Percentiles rank a stretch among this genome's conserved stretches.
Evolutionary conservation across 1,140 invertebrate genomes (phyloP).

Genomic region (Fopius arisanus): DNA sequence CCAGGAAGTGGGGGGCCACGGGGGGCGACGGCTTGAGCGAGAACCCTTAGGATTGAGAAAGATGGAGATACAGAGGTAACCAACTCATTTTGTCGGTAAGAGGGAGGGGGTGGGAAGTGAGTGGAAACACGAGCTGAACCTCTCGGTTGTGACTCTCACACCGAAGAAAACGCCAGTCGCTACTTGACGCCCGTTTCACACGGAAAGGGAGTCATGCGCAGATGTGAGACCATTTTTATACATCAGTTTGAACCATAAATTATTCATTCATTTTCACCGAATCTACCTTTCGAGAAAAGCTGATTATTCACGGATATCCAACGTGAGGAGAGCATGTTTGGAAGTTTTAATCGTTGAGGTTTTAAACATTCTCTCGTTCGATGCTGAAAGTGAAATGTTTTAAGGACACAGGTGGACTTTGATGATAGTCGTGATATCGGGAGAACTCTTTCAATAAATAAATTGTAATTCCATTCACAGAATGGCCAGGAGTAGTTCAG

Average conservation of each 20-base stretch:
- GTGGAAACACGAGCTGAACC: slow-evolving; percentile 14
- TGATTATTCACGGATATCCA: too few relatives aligned
- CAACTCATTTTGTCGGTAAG: slow-evolving; percentile 13
- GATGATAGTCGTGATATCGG: neutral
- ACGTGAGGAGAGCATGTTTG: neutral
- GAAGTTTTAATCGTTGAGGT: neutral
- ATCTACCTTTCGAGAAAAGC: neutral
- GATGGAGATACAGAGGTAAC: slow-evolving; percentile 36
- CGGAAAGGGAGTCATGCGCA: slow-evolving; percentile 46
- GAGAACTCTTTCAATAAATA: neutral
- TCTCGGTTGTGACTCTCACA: slow-evolving; percentile 16
- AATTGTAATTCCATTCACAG: neutral
- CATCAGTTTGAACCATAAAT: neutral
- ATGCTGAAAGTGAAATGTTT: neutral
- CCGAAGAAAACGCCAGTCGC: slow-evolving; percentile 59
- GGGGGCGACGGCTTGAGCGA: slow-evolving; percentile 51
- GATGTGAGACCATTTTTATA: slow-evolving; percentile 23
- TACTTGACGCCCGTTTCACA: slow-evolving; percentile 59
- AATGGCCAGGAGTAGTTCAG: neutral
- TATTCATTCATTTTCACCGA: neutral
- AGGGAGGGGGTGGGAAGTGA: slow-evolving; percentile 45
- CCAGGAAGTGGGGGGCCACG: neutral
- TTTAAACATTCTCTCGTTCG: neutral
- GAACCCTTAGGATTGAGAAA: slow-evolving; percentile 39
- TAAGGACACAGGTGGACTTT: neutral